phyloP scores from a whole-genome alignment of 2,113 vertebrate species.

The Phalacrocorax aristotelis region DNA sequence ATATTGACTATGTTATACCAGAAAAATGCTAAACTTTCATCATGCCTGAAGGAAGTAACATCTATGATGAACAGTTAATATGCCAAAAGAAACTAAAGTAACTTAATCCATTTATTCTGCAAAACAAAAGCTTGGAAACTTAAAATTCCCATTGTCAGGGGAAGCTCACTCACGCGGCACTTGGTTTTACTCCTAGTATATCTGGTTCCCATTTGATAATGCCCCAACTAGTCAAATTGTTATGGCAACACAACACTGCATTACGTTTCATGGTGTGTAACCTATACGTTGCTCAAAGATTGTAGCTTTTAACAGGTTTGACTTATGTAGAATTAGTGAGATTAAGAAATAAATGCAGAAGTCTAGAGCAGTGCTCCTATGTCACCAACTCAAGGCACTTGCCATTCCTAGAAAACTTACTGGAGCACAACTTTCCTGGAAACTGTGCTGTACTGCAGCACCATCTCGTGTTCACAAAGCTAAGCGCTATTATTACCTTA shows the following conservation, averaged over 20 bases:
- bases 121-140: neutral
- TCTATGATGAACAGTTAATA: neutral
- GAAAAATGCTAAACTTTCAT: neutral
- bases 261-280: neutral
- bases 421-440: neutral
- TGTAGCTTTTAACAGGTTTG: neutral
- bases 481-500: neutral
- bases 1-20: neutral
- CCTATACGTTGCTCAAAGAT: neutral
- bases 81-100: neutral
- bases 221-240: neutral
- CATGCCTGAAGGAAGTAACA: neutral
- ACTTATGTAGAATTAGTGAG: neutral
- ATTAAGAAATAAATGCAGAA: neutral
- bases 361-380: neutral
- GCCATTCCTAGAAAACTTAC: neutral
- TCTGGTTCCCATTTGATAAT: neutral
- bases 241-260: neutral
- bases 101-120: neutral
- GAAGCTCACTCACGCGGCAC: neutral
- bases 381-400: neutral
- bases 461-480: slow-evolving; percentile 58
- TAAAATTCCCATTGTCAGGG: neutral
- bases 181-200: neutral
- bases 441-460: slow-evolving; percentile 39